Evolutionary conservation across 2,888 invertebrate species (phyloP).

Genomic region (Lymantria monacha): DNA sequence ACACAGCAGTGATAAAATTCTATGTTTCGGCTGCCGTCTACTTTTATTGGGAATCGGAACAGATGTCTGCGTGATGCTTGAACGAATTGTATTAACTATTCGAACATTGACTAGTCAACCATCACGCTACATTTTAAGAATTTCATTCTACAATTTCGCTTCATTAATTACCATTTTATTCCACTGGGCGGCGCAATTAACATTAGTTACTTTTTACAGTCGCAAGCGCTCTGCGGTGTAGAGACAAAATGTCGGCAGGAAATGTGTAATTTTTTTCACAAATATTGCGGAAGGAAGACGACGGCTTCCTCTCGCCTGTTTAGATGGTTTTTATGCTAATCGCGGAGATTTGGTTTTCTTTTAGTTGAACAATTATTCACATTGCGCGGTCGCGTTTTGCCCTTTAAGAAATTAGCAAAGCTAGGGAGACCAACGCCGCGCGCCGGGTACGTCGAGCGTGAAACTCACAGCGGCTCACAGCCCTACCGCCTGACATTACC

Average conservation of each 20-base stretch:
- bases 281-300: conserved; percentile 79
- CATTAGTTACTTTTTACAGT: conserved; percentile 64
- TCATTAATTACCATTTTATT: conserved; percentile 72
- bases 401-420: conserved; percentile 61
- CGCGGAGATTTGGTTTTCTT: conserved; percentile 73
- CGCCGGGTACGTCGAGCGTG: neutral
- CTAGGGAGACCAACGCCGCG: conserved; percentile 27
- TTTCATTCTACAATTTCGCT: conserved; percentile 60
- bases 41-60: conserved; percentile 70
- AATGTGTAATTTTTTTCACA: conserved; percentile 77
- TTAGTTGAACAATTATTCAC: conserved; percentile 75
- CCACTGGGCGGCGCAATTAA: conserved; percentile 66
- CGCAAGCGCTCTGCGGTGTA: conserved; percentile 49
- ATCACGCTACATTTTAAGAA: conserved; percentile 46
- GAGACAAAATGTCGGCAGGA: conserved; percentile 74
- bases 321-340: conserved; percentile 81
- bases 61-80: conserved; percentile 56
- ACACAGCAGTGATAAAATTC: conserved; percentile 74
- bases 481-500: conserved; percentile 7
- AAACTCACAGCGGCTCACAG: conserved; percentile 6
- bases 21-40: conserved; percentile 66
- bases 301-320: conserved; percentile 72
- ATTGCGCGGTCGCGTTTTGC: conserved; percentile 48
- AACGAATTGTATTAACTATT: conserved; percentile 34
- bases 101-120: conserved; percentile 20